These are phyloP conservation scores for Nebria brevicollis DNA, from an alignment of 2,888 invertebrate genomes.

Conservation along the genomic window DNA sequence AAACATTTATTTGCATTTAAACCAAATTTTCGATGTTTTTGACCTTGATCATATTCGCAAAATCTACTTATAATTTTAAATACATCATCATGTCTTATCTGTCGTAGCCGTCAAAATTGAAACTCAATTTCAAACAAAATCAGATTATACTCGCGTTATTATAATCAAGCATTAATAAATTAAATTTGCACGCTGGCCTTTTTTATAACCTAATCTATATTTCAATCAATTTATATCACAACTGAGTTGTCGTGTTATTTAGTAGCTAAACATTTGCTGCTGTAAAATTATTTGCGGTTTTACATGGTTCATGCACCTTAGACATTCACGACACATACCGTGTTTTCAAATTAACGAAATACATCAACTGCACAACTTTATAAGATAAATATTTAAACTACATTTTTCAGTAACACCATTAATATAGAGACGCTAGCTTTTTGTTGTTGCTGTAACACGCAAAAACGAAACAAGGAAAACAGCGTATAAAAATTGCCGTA, in stretches of 20 bases:
- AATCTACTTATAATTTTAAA: too few species aligned
- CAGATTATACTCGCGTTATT: background rate
- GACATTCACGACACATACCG: background rate
- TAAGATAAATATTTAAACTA: background rate
- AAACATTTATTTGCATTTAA: too few species aligned
- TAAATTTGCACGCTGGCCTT: background rate
- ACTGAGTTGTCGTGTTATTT: background rate
- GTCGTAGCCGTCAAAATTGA: background rate
- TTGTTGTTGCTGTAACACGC: constrained; percentile 22
- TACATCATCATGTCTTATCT: background rate
- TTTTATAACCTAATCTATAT: background rate
- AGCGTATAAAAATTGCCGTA: background rate
- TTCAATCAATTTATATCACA: background rate
- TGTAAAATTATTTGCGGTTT: background rate
- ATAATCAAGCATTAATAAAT: background rate
- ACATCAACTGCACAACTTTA: background rate
- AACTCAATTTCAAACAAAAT: background rate
- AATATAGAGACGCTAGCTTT: constrained; percentile 15
- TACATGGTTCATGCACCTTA: background rate
- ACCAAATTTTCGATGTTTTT: too few species aligned
- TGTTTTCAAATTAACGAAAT: background rate
- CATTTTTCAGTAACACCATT: background rate
- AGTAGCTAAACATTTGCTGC: background rate
- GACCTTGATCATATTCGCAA: too few species aligned
- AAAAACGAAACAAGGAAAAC: constrained; percentile 1